Conservation (phyloP, 2,797 vertebrate genomes). For the Mus minutoides region DNA sequence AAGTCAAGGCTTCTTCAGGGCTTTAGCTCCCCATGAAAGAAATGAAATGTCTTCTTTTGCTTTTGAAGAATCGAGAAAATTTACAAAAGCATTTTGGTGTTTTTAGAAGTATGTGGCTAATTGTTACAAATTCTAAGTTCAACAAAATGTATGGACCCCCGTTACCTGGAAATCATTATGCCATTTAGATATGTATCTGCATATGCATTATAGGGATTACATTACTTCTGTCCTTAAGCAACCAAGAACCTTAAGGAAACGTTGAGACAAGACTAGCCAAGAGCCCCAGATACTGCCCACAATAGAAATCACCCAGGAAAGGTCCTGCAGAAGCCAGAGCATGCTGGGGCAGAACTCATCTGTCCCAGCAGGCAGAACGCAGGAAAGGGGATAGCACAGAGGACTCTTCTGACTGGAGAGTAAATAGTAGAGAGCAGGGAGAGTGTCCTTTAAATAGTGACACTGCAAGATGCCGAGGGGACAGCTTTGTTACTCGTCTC, state of each 20-base stretch:
- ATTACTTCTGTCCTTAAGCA: background rate
- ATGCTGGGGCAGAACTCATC: no score
- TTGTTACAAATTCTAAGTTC: slow-evolving; percentile 32
- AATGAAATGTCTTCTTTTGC: background rate
- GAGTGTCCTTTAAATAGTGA: background rate
- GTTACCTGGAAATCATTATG: background rate
- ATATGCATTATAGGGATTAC: background rate
- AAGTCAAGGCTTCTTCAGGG: background rate
- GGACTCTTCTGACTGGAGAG: background rate
- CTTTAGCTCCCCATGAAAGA: background rate
- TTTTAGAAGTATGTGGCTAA: background rate
- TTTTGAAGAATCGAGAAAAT: slow-evolving; percentile 38
- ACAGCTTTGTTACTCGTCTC: background rate
- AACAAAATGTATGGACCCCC: background rate
- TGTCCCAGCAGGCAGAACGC: background rate
- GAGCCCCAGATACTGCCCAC: background rate
- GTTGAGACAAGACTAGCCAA: background rate
- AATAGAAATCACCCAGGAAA: background rate
- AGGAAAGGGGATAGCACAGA: background rate
- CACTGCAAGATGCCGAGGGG: background rate
- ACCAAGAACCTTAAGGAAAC: background rate
- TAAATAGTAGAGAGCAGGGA: background rate
- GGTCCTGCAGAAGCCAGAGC: background rate
- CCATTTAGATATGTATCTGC: background rate
- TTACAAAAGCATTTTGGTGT: background rate